Base-by-base conservation (phyloP, 2,113 vertebrate genomes). In the Cinclus cinclus region DNA sequence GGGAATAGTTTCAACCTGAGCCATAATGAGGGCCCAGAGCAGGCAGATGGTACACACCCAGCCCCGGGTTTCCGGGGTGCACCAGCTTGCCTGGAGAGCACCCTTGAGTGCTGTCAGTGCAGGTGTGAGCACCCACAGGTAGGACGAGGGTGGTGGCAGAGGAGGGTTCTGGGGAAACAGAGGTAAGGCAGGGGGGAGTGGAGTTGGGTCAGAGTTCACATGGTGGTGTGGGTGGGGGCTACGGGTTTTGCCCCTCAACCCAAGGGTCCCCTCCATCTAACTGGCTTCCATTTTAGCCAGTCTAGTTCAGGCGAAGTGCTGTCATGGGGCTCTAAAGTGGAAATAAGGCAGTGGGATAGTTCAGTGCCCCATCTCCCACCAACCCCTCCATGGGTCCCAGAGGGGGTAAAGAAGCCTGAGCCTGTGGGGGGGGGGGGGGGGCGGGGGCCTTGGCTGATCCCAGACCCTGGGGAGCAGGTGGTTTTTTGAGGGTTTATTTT, bases 1-100 rank as follows among this genome's bases (percentile, higher is more conserved):
- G 9, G 75, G 55, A 63, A 87, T 94, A 94, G 76, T 96, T 97
- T 88, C 56, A 70, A 71, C 75, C 85, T 96, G 92, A 95, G 90
- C 87, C 75, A 86, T 94, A 95, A 94, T 83, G 60, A 89, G 35
- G 64, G 59, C 59, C n/a, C 0, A 5, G 42, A 55, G 83, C n/a
- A 2, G 47, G 37, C 2, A 0, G 31, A 33, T 5, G 4, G 90
- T 28, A 71, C 93, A 94, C 89, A 89, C 88, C 83, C 92, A 77
- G 37, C n/a, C 49, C 24, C 0, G 4, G 47, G 37, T 88, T 94
- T 92, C 93, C 13, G 42, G 89, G 44, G 13, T 79, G 70, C 82
- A 74, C 31, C 0, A 2, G 23, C 71, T 91, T 7, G 8, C 53
- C 24, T 1, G 4, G 39, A 60, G 37, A 89, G 87, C 73, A 65